A percentile compares a stretch with the other conserved stretches of the same genome.
These are phyloP conservation scores for Chaetodon trifascialis DNA, from an alignment of 2,113 vertebrate species.

Conservation along the genomic window DNA sequence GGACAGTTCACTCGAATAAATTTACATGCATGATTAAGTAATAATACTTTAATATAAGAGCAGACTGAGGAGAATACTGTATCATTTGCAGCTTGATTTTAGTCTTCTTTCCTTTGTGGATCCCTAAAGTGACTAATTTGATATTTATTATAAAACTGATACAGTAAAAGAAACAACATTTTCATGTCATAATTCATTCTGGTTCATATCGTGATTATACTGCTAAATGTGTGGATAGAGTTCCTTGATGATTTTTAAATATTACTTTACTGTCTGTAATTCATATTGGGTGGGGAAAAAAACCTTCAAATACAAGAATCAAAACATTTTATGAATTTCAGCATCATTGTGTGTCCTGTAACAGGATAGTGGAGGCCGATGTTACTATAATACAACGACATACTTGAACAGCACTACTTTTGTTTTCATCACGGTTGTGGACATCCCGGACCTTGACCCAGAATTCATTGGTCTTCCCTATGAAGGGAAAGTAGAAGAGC, in stretches of 20 bases:
- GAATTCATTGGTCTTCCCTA: constrained; percentile 84
- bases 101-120: no score
- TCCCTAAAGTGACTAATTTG: no score
- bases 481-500: constrained; percentile 76
- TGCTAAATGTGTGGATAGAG: background rate
- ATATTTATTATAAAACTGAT: no score
- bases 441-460: constrained; percentile 87
- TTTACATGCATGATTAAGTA: background rate
- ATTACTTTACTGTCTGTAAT: background rate
- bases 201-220: background rate
- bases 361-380: constrained; percentile 84
- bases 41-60: background rate
- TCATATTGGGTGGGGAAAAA: background rate
- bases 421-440: constrained; percentile 84
- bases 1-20: background rate
- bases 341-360: constrained; percentile 19
- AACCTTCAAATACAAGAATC: background rate
- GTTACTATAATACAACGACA: accelerated
- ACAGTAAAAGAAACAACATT: background rate
- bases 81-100: no score
- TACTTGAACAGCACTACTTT: constrained; percentile 55
- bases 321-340: background rate
- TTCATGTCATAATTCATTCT: background rate
- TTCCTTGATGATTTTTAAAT: background rate
- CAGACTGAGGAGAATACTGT: no score